Evolutionary conservation across 1,140 invertebrate species (phyloP).

Genomic region (Formica selysi): DNA sequence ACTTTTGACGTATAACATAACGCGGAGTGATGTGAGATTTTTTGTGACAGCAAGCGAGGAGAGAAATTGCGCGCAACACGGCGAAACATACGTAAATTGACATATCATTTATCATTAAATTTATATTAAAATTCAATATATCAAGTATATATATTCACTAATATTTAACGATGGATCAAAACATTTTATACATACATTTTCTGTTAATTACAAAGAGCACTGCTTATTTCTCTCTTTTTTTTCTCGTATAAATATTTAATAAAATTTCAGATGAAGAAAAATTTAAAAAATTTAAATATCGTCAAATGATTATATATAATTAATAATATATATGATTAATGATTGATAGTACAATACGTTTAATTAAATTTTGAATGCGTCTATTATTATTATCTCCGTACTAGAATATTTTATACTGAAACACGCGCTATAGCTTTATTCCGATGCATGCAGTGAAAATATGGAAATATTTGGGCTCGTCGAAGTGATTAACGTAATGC

Average conservation of each 20-base stretch:
- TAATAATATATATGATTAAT: neutral
- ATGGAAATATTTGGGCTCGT: constrained; percentile 39
- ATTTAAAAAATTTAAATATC: neutral
- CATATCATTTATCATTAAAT: neutral
- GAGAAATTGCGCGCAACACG: neutral
- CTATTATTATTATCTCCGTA: neutral
- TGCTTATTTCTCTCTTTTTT: neutral
- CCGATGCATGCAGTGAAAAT: constrained; percentile 20
- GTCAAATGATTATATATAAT: too few species aligned
- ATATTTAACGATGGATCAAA: neutral
- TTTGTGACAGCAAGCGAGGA: constrained; percentile 1
- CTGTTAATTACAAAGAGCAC: neutral
- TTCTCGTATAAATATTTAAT: neutral
- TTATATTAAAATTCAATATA: neutral
- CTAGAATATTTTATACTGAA: neutral
- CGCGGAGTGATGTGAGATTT: neutral
- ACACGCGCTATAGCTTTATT: neutral
- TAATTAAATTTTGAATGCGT: neutral
- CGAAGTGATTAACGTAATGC: constrained; percentile 8
- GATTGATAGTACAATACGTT: neutral
- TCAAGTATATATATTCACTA: neutral
- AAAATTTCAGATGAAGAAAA: neutral
- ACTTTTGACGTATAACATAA: constrained; percentile 32
- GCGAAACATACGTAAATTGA: too few species aligned
- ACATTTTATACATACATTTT: neutral